These are phyloP conservation scores for Ptychodera flava DNA, from an alignment of 35 echinoderm and acorn worm species.

Conservation along the genomic window DNA sequence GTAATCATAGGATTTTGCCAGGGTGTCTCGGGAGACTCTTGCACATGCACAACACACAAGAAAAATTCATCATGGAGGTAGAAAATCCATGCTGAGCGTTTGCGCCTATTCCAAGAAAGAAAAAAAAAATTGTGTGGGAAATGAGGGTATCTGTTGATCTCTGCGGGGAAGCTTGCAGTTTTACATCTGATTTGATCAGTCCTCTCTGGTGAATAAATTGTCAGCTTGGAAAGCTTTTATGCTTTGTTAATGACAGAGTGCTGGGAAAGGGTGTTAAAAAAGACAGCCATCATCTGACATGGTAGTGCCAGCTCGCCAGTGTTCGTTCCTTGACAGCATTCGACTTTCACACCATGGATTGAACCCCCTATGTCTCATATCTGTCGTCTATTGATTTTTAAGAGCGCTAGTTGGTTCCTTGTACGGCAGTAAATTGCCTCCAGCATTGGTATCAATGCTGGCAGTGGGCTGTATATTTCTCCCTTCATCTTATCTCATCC, in stretches of 20 bases:
- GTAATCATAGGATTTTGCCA: not conserved
- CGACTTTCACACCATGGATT: not conserved
- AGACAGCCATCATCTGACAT: not conserved
- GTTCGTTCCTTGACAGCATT: not conserved
- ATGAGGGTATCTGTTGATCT: not conserved
- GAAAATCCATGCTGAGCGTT: not conserved
- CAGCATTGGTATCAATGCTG: not conserved
- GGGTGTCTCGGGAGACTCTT: not conserved
- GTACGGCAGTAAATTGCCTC: not conserved
- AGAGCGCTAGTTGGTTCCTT: not conserved
- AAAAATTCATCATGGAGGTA: not conserved
- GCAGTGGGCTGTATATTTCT: too few species aligned
- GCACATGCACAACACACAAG: not conserved
- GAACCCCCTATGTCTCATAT: not conserved
- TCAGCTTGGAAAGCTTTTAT: not conserved
- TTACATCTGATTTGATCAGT: too few species aligned
- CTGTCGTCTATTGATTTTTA: conserved; percentile 2
- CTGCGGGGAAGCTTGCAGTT: not conserved
- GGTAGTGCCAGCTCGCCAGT: not conserved
- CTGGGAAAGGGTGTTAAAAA: not conserved
- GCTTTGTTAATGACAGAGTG: not conserved
- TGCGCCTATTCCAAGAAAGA: not conserved
- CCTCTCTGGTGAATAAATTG: too few species aligned
- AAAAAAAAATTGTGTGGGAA: not conserved
- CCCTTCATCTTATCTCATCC: too few species aligned